These are phyloP conservation scores for Porites australiensis DNA, from an alignment of 64 coral and sea anemone species.

Conservation along the genomic window DNA sequence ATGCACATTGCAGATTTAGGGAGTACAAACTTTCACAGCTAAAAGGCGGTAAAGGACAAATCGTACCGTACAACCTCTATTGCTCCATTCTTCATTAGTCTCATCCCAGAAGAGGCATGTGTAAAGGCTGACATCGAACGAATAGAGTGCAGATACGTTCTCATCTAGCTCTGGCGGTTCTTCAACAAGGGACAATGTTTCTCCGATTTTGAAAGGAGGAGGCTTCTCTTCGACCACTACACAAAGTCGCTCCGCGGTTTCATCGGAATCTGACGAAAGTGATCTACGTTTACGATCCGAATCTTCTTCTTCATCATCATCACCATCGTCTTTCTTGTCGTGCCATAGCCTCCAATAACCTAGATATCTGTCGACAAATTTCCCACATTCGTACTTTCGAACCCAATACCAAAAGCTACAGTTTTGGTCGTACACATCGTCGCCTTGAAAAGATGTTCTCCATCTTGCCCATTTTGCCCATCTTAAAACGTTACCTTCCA, in stretches of 20 bases:
- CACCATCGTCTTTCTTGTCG: not conserved
- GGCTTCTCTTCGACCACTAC: not conserved
- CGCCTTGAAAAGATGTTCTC: no score
- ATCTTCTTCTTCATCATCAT: not conserved
- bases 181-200: not conserved
- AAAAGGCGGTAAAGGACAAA: no score
- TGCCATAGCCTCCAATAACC: not conserved
- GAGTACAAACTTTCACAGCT: no score
- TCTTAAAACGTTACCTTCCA: not conserved
- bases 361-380: not conserved
- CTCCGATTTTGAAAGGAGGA: not conserved
- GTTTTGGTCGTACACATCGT: not conserved
- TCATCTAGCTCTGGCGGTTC: not conserved
- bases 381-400: not conserved
- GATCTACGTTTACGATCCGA: not conserved
- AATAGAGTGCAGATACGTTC: not conserved
- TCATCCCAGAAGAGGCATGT: constrained; percentile 27
- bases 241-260: not conserved
- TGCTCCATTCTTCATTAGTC: constrained; percentile 18
- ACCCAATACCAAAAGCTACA: not conserved
- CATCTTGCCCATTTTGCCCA: not conserved
- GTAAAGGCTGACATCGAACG: constrained; percentile 22
- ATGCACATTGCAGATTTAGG: no score
- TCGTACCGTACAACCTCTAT: not conserved
- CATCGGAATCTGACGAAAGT: not conserved